phyloP scores from a whole-genome alignment of 92 coral and sea anemone genomes.

The Parazoanthus swiftii region DNA sequence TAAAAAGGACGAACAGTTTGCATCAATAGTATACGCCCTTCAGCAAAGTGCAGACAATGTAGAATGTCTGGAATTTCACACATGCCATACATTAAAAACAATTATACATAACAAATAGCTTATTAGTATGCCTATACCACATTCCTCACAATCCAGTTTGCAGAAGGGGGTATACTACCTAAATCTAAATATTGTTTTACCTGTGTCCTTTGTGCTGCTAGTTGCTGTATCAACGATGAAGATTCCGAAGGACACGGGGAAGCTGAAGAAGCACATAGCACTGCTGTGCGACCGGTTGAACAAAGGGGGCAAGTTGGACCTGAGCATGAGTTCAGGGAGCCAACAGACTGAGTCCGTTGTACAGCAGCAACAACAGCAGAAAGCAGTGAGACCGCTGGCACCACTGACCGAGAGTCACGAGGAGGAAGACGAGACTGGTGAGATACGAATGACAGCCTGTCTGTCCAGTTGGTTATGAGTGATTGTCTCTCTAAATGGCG shows the following conservation, averaged over 20 bases:
- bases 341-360: conserved; percentile 75
- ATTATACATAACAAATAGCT: no score
- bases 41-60: no score
- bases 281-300: conserved; percentile 91
- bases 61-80: no score
- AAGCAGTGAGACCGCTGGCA: conserved; percentile 66
- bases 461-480: background rate
- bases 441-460: background rate
- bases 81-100: no score
- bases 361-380: conserved; percentile 71
- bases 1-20: no score
- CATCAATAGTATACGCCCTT: no score
- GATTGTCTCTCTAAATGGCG: background rate
- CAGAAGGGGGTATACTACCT: background rate
- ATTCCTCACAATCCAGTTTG: background rate
- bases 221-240: conserved; percentile 76
- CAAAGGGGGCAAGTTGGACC: conserved; percentile 92
- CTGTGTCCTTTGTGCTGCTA: conserved; percentile 13
- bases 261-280: conserved; percentile 94
- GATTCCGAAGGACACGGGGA: conserved; percentile 92
- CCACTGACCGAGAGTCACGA: conserved; percentile 82
- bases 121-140: no score
- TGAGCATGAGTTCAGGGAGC: conserved; percentile 60
- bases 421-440: conserved; percentile 88
- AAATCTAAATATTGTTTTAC: background rate